Percentiles rank a stretch among this genome's conserved stretches.
These are phyloP conservation scores for Brachypodius melanocephalos DNA, from an alignment of 2,113 vertebrate species.

Conservation along the genomic window DNA sequence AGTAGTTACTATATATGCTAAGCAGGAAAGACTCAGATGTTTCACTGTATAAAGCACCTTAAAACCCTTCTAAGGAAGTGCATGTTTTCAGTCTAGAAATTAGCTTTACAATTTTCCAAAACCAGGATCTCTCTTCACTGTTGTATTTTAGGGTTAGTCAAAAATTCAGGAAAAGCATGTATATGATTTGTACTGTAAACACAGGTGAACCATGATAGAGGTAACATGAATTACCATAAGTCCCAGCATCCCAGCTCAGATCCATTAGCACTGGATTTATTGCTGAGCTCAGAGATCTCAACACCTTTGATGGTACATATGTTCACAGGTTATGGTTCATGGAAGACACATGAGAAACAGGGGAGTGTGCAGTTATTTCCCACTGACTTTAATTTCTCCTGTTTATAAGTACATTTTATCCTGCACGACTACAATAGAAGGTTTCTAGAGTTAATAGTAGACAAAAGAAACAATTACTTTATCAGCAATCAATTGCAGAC, in stretches of 20 bases:
- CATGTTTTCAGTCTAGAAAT: background rate
- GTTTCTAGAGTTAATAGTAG: background rate
- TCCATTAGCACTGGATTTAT: background rate
- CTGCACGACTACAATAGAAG: background rate
- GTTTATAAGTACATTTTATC: background rate
- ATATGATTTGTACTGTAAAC: fast-evolving
- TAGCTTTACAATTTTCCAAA: background rate
- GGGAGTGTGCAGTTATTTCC: background rate
- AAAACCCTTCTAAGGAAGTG: background rate
- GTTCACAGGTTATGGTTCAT: background rate
- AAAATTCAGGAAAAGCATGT: background rate
- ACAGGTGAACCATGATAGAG: background rate
- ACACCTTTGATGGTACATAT: background rate
- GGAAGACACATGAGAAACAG: background rate
- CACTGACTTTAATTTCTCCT: background rate
- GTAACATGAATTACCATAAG: background rate
- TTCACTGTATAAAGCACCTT: background rate
- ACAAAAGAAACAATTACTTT: background rate
- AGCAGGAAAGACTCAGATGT: background rate
- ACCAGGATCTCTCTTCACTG: background rate
- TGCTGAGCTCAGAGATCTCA: background rate
- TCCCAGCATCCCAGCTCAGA: background rate
- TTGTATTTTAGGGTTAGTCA: background rate
- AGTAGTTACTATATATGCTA: background rate
- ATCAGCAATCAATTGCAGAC: background rate